Conservation (phyloP, 2,113 vertebrate genomes). For the Aptenodytes forsteri region DNA sequence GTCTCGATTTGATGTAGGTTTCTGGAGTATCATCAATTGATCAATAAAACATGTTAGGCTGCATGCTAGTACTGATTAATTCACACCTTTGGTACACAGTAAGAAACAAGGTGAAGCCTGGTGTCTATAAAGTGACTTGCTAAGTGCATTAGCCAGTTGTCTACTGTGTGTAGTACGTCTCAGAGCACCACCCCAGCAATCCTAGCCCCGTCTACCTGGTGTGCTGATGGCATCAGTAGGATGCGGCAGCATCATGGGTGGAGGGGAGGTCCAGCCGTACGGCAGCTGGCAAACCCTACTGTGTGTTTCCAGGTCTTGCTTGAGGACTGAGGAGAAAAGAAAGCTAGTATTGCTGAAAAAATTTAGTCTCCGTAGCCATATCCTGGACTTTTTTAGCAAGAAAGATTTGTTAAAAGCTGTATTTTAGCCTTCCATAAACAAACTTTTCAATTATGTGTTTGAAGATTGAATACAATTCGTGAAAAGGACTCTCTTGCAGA, state of each 20-base stretch:
- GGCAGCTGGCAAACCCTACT: not conserved
- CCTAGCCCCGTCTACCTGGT: not conserved
- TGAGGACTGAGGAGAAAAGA: not conserved
- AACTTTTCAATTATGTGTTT: not conserved
- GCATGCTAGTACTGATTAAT: conserved; percentile 60
- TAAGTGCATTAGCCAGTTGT: conserved; percentile 41
- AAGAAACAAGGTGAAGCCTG: conserved; percentile 41
- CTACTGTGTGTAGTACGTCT: not conserved
- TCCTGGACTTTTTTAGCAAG: not conserved
- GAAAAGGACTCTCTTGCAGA: not conserved
- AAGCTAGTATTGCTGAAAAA: not conserved
- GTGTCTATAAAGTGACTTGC: conserved; percentile 60
- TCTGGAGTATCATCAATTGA: conserved; percentile 55
- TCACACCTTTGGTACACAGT: conserved; percentile 54
- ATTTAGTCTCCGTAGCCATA: not conserved
- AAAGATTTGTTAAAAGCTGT: not conserved
- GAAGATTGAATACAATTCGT: not conserved
- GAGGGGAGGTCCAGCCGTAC: not conserved
- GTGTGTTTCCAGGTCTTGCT: not conserved
- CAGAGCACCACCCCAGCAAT: not conserved
- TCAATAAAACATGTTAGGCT: conserved; percentile 66
- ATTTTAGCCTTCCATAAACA: not conserved
- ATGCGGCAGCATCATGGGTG: fast-evolving
- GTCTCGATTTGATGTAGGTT: conserved; percentile 42
- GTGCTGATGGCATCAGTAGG: not conserved